A percentile compares a stretch with the other conserved stretches of the same genome.
phyloP scores from a whole-genome alignment of 35 echinoderm and acorn worm species.

The Lytechinus pictus region DNA sequence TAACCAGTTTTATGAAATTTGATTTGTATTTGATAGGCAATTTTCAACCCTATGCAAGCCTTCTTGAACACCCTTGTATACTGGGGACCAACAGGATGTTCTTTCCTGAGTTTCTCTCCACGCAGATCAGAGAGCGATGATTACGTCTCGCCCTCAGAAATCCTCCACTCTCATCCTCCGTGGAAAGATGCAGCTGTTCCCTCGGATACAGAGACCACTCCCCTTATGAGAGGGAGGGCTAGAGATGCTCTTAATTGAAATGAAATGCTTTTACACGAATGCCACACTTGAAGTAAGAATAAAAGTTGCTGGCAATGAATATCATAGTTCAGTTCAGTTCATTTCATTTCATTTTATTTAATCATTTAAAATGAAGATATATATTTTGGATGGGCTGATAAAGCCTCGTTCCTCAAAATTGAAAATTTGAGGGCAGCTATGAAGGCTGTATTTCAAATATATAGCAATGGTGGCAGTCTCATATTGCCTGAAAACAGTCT shows the following conservation, averaged over 20 bases:
- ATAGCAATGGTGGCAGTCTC: too few species aligned
- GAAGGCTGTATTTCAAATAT: too few species aligned
- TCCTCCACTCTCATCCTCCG: constrained; percentile 39
- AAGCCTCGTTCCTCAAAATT: too few species aligned
- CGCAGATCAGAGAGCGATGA: neutral
- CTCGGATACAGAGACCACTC: neutral
- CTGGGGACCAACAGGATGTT: constrained; percentile 83
- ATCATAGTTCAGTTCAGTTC: too few species aligned
- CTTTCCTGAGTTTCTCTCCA: neutral
- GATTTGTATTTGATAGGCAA: constrained; percentile 53
- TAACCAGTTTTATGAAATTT: neutral
- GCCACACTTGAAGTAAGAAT: too few species aligned
- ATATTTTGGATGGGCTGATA: too few species aligned
- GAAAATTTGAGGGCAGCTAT: too few species aligned
- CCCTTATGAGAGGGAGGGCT: neutral
- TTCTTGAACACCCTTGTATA: constrained; percentile 89
- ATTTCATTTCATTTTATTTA: too few species aligned
- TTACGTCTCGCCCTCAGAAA: neutral
- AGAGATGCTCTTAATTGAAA: constrained; percentile 7
- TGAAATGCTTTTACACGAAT: neutral
- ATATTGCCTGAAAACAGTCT: too few species aligned
- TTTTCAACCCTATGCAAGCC: constrained; percentile 85
- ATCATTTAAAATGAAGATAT: too few species aligned
- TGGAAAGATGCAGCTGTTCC: constrained; percentile 29
- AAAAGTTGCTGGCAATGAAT: too few species aligned